Conservation (phyloP, 2,797 vertebrate species). For the Podarcis siculus region DNA sequence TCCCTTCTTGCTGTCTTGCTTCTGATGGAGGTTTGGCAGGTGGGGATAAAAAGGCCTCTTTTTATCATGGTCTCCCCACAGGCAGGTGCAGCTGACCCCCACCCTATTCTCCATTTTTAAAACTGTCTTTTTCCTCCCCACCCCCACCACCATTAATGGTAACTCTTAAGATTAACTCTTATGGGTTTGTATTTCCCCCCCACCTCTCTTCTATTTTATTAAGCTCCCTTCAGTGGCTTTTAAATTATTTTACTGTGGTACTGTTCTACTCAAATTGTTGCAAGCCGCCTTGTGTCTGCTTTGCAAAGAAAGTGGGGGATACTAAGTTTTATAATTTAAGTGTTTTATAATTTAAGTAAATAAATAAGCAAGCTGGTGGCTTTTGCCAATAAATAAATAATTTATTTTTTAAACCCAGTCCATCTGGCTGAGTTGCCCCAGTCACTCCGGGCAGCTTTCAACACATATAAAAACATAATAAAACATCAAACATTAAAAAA, state of each 20-base stretch:
- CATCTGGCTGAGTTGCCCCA: no score
- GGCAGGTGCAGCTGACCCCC: background rate
- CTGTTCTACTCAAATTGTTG: no score
- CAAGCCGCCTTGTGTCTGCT: background rate
- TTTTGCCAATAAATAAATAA: background rate
- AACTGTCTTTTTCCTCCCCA: background rate
- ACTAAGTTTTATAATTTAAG: background rate
- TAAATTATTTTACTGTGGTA: background rate
- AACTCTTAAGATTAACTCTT: background rate
- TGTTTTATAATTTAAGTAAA: background rate
- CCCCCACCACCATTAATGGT: background rate
- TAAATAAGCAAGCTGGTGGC: background rate
- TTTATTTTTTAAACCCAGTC: no score
- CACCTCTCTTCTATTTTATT: background rate
- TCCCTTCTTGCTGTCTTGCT: background rate
- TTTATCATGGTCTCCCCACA: background rate
- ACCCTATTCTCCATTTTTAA: background rate
- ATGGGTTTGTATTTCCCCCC: no score
- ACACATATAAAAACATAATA: no score
- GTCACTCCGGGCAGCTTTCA: no score
- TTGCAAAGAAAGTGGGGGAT: background rate
- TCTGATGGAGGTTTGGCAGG: background rate
- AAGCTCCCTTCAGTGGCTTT: background rate
- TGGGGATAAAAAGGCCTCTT: background rate
- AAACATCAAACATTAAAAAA: no score